Evolutionary conservation across 2,888 invertebrate species (phyloP), one percentile per base, ranked within the genome.

Genomic region (Itoplectis maculator): DNA sequence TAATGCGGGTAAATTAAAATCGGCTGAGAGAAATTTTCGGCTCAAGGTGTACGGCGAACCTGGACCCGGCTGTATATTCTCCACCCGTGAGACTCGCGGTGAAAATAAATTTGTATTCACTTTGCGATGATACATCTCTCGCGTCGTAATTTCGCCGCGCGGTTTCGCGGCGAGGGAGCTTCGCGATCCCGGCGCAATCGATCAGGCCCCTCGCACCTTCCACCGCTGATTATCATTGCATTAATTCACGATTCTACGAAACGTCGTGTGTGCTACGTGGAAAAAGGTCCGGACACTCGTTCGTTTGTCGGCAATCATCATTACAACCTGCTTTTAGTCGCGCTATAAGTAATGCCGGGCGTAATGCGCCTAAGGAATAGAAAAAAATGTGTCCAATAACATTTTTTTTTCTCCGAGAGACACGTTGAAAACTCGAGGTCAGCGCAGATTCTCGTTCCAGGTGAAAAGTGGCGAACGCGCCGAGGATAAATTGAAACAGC

Each of bases 401-500:
- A n/a, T n/a, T n/a, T n/a, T n/a, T n/a, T n/a, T n/a, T n/a, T n/a
- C n/a, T n/a, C n/a, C 29, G 5, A 29, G 5, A 29, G 29, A 29
- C 29, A 3, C 29, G 29, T 29, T 5, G 29, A 29, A 29, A 29
- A 29, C 5, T 29, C 29, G 5, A 29, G n/a, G n/a, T n/a, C n/a
- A n/a, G n/a, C n/a, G n/a, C 29, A 29, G 5, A 29, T 5, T 29
- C 29, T 2, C 5, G 29, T 63, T 51, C 7, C 51, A 20, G 45
- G 54, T 78, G 18, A 1, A 40, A 51, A 61, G 54, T 20, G 29
- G 29, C 29, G 29, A 29, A 29, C 29, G 29, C 29, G n/a, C n/a
- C n/a, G 69, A 68, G 42, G 18, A 59, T 59, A 76, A 76, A 76
- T 66, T 59, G 66, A 59, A 56, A 18, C 18, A 65, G 59, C 20